Evolutionary conservation across 2,797 vertebrate species (phyloP).

Genomic region (Acanthopagrus latus): DNA sequence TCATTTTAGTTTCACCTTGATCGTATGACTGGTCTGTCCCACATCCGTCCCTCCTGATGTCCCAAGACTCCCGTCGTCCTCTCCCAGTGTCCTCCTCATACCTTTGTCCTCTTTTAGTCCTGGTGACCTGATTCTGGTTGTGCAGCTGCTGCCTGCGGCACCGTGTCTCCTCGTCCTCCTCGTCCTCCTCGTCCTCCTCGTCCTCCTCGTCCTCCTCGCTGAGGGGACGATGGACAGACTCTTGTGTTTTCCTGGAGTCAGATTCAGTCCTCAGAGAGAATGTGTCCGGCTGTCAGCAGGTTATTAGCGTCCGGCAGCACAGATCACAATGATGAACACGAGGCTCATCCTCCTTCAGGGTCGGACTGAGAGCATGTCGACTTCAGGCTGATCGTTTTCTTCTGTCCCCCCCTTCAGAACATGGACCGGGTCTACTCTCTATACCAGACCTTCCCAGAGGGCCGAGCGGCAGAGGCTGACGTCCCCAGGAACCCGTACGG

Average conservation of each 20-base stretch:
- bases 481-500: constrained; percentile 82
- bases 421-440: constrained; percentile 82
- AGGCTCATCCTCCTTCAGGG: constrained; percentile 11
- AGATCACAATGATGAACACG: constrained; percentile 42
- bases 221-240: no score
- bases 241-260: not conserved
- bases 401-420: constrained; percentile 78
- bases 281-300: not conserved
- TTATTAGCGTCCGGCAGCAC: constrained; percentile 15
- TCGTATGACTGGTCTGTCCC: no score
- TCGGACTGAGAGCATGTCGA: not conserved
- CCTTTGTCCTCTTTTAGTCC: no score
- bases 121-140: no score
- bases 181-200: no score
- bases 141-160: no score
- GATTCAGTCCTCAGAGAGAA: not conserved
- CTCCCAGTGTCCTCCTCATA: no score
- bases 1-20: no score
- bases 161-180: no score
- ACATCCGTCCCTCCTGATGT: no score
- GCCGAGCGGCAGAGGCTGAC: constrained; percentile 71
- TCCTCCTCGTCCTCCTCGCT: no score
- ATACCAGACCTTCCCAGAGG: constrained; percentile 85
- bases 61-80: no score
- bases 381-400: not conserved